Percentiles rank a stretch among this genome's conserved stretches.
Conservation (phyloP, 2,113 vertebrate genomes). For the Azemiops feae region DNA sequence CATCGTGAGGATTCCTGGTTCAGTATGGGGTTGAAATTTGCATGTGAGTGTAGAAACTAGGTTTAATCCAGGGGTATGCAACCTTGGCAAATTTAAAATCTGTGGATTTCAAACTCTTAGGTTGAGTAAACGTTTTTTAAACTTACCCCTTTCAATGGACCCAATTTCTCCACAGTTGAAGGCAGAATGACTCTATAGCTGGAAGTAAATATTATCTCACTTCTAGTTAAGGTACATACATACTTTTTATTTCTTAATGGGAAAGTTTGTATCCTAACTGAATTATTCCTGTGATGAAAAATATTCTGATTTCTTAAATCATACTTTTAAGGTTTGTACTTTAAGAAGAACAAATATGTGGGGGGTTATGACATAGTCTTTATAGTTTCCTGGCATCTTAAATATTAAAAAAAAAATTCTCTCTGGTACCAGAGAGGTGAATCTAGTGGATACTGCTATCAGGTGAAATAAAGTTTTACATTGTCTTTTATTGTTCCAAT, state of each 20-base stretch:
- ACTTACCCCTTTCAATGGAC: not conserved
- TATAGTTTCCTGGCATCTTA: conserved; percentile 18
- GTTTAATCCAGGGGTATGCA: not conserved
- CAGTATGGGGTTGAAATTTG: not conserved
- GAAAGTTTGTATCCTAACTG: not conserved
- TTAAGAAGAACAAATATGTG: not conserved
- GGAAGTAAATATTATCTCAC: not conserved
- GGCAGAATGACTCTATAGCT: not conserved
- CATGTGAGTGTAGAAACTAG: not conserved
- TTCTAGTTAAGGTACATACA: too few species aligned
- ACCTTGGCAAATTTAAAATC: not conserved
- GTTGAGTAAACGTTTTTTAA: not conserved
- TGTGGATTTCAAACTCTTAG: not conserved
- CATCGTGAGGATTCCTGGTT: not conserved
- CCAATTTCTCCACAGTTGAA: too few species aligned
- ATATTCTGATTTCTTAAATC: not conserved
- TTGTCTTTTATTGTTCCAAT: conserved; percentile 34
- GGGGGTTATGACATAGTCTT: conserved; percentile 24
- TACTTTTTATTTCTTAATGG: not conserved
- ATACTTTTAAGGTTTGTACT: conserved; percentile 7
- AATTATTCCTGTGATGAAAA: not conserved
- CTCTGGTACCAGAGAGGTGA: not conserved
- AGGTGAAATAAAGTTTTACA: conserved; percentile 38
- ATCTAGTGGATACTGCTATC: conserved; percentile 16
- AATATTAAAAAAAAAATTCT: conserved; percentile 13